Evolutionary conservation across 2,113 vertebrate species (phyloP).

Genomic region (Sinocyclocheilus rhinocerous): DNA sequence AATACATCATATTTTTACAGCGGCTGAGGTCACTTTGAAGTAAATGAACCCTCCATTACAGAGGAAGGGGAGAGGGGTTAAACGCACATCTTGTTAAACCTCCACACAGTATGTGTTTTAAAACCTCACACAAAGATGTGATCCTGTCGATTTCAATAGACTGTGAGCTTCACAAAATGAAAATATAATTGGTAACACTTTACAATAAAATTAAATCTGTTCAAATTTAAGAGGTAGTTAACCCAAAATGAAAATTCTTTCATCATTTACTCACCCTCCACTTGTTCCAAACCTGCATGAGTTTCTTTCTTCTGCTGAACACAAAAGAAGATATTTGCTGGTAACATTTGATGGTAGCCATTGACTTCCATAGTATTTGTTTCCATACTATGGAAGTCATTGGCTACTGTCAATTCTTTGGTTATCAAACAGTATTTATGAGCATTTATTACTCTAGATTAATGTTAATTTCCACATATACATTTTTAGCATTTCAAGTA

Average conservation of each 20-base stretch:
- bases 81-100: conserved; percentile 18
- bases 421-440: no score
- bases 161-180: not conserved
- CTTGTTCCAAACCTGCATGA: no score
- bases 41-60: conserved; percentile 46
- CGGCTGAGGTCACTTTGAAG: conserved; percentile 51
- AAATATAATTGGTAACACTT: not conserved
- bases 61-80: conserved; percentile 44
- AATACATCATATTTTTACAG: conserved; percentile 55
- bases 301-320: no score
- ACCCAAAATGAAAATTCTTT: no score
- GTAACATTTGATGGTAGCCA: no score
- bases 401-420: no score
- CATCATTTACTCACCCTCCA: no score
- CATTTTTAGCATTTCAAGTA: not conserved
- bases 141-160: not conserved
- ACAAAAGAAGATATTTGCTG: no score
- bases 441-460: not conserved
- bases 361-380: no score
- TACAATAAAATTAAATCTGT: not conserved
- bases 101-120: conserved; percentile 9
- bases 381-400: no score
- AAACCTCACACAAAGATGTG: conserved; percentile 12
- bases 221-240: no score
- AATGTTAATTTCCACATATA: not conserved